Base-by-base conservation (phyloP, 1,140 invertebrate species). In the Parasteatoda tepidariorum region DNA sequence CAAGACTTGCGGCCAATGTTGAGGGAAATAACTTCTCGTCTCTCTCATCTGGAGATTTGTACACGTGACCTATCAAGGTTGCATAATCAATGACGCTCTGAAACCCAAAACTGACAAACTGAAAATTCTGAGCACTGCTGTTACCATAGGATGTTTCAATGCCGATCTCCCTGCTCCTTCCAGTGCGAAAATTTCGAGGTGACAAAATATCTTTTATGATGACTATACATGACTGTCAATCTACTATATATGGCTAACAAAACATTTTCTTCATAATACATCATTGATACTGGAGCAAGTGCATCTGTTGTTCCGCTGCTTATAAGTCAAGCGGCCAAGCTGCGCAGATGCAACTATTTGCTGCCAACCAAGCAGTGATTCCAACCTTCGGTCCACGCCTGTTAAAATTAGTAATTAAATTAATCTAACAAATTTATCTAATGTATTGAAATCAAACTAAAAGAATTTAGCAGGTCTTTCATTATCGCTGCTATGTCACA, bases 21-120 rank as follows among this genome's bases (percentile, higher is more conserved):
- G 22, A 24, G 1, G 3, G 3, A 74, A 55, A 57, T 59, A 13
- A n/a, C 24, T 33, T 22, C 70, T 26, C 24, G n/a, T 34, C 38
- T 48, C 18, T 41, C 13, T 48, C 38, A 18, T 48, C 38, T 48
- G 22, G 28, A 38, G 22, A 15, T 13, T 11, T 7, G 33, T 2
- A 18, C 67, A 2, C 30, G 33, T 28, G 15, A 2, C 2, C 22
- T 22, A 11, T 71, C 22, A 41, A n/a, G 62, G 11, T 0, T 24
- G 15, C 2, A 28, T 28, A 34, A 33, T 22, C 30, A 33, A 66
- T 28, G 26, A 24, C 67, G 67, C 15, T 48, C 2, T 34, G 11
- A 7, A 48, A 41, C 7, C n/a, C 28, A 9, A 26, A 24, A 13
- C 31, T 95, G 30, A 41, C n/a, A 7, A 54, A 22, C 31, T 41